Evolutionary conservation across 2,113 vertebrate species (phyloP).

Genomic region (Eubucco bourcierii): DNA sequence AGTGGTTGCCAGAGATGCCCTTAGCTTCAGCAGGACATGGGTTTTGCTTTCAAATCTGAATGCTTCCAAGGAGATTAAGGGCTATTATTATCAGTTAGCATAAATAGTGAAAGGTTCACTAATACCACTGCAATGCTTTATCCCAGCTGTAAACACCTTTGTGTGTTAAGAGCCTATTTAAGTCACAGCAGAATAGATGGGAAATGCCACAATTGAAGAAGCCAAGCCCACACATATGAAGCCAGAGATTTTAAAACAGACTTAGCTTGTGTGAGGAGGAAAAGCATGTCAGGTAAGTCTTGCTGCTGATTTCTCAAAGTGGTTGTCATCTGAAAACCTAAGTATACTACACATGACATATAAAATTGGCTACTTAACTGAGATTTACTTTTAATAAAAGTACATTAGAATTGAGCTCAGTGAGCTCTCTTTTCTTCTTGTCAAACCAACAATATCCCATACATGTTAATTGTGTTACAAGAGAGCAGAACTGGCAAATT

Average conservation of each 20-base stretch:
- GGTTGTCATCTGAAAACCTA: neutral
- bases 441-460: neutral
- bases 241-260: neutral
- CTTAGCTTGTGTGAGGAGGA: neutral
- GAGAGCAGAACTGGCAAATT: neutral
- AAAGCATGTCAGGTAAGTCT: neutral
- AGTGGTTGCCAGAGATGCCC: neutral
- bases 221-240: rapidly evolving
- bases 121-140: neutral
- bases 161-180: neutral
- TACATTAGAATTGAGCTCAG: neutral
- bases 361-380: neutral
- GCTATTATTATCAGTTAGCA: neutral
- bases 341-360: neutral
- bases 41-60: neutral
- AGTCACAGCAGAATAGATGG: neutral
- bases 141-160: neutral
- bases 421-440: neutral
- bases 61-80: neutral
- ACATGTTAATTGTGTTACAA: neutral
- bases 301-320: neutral
- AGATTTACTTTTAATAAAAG: neutral
- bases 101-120: neutral
- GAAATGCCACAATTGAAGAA: neutral
- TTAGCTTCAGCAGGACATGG: rapidly evolving